Base-by-base conservation (phyloP, 1,140 invertebrate genomes). In the Calycopis cecrops region DNA sequence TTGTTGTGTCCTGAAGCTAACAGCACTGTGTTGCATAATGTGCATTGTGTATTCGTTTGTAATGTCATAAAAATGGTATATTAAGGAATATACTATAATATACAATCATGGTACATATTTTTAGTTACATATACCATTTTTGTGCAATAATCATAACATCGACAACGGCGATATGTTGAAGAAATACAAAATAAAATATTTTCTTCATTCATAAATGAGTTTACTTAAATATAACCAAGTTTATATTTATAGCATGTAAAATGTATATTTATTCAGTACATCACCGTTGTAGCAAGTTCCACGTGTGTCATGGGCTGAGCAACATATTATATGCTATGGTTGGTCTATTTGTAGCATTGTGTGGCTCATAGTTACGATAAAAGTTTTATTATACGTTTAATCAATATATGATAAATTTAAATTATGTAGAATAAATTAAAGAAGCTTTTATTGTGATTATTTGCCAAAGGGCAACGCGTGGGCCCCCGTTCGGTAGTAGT, bases 41-140 rank as follows among this genome's bases (percentile, higher is more conserved):
- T 57, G 59, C 55, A 52, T 60, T 60, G 60, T 57, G 51, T 58
- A 17, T 58, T 12, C 16, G 40, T 44, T 9, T 44, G 9, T 44
- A 16, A n/a, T 2, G 35, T 16, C 17, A 44, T 17, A 44, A 9
- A 44, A 44, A 9, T 44, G 40, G 40, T 44, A 16, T 17, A 44
- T 17, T 17, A 44, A 18, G 16, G 9, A 17, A 44, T 16, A 0
- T 44, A 44, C 7, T 28, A 28, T 14, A 40, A n/a, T 12, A 11
- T 40, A 12, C n/a, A 40, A 16, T 40, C 8, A 12, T 1, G 14
- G 8, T 40, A 28, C 6, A 14, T 40, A 40, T 40, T n/a, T 40
- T n/a, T 40, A 12, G 35, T 9, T 37, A 37, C 3, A 40, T 16
- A 40, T 16, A 44, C 14, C 40, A 44, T 16, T 44, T 44, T 44